phyloP scores from a whole-genome alignment of 2,888 invertebrate species.

The Drosophila ochracea region DNA sequence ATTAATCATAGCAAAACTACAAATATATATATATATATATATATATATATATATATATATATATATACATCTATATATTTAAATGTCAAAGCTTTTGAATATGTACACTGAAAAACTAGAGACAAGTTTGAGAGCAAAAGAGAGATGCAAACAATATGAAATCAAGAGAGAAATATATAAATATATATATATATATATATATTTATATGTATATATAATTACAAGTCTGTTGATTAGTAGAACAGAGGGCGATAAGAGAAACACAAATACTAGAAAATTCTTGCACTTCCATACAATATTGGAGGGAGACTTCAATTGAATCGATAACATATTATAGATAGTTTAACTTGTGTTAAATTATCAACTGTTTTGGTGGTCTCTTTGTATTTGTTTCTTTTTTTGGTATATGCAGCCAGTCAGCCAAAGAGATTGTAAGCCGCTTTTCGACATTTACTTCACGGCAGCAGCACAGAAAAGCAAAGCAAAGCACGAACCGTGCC shows the following conservation, averaged over 20 bases:
- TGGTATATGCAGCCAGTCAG: slow-evolving; percentile 4
- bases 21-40: too few species aligned
- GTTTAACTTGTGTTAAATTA: slow-evolving; percentile 16
- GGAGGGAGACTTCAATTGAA: background rate
- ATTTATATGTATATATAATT: background rate
- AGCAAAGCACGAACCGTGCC: slow-evolving; percentile 38
- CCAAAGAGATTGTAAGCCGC: slow-evolving; percentile 70
- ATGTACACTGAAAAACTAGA: too few species aligned
- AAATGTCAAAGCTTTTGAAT: too few species aligned
- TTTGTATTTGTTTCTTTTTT: slow-evolving; percentile 7
- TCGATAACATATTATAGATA: slow-evolving; percentile 13
- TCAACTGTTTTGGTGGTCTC: slow-evolving; percentile 52
- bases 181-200: background rate
- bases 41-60: too few species aligned
- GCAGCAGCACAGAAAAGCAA: slow-evolving; percentile 12
- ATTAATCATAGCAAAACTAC: background rate
- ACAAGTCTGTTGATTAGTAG: too few species aligned
- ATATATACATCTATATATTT: too few species aligned
- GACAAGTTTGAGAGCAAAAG: too few species aligned
- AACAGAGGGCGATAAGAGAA: background rate
- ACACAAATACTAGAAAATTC: background rate
- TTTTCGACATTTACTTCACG: slow-evolving; percentile 66
- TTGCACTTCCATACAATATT: background rate
- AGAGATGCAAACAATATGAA: background rate
- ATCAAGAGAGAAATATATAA: background rate